Base-by-base conservation (phyloP, 2,113 vertebrate species). In the Saimiri boliviensis region DNA sequence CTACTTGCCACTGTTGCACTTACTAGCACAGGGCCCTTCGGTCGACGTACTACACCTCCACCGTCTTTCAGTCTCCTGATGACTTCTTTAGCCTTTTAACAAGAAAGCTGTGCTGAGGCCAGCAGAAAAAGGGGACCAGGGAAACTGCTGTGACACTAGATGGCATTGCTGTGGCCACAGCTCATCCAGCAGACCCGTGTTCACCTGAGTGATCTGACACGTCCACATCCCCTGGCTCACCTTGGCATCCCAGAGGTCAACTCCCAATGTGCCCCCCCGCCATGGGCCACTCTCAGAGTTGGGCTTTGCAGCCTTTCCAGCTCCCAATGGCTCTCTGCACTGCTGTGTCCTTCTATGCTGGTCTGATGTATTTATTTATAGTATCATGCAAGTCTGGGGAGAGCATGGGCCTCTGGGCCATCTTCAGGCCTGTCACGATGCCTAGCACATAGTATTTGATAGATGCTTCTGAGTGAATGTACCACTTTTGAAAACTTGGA, bases 161-260 rank as follows among this genome's bases (percentile, higher is more conserved):
- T 1, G 52, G 54, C 40, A 30, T 3, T 1, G 10, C 16, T 9
- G 5, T 0, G 56, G 42, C 58, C 83, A 54, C 2, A 3, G 49
- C 74, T n/a, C 63, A 4, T 7, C 27, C 10, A 10, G 40, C 70
- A 83, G 17, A 35, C 3, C 30, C 5, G 0, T 0, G 4, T 12
- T 21, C 0, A 3, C 68, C n/a, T 37, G 2, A 5, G 10, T 14
- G 23, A 37, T 6, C 56, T 9, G 10, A 1, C 1, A 17, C 0
- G 13, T 8, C 27, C 60, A 20, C 14, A 11, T 3, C 9, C 45
- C n/a, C 30, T 0, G 27, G 12, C 5, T 8, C 16, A 1, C 35
- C 20, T 9, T 30, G 27, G 3, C 17, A 8, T 42, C 30, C 49
- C 30, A 3, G 92, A 47, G 56, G 6, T n/a, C 35, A 42, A 11